Conservation (phyloP, 2,797 vertebrate genomes). For the Stomatorhinus walkeri region DNA sequence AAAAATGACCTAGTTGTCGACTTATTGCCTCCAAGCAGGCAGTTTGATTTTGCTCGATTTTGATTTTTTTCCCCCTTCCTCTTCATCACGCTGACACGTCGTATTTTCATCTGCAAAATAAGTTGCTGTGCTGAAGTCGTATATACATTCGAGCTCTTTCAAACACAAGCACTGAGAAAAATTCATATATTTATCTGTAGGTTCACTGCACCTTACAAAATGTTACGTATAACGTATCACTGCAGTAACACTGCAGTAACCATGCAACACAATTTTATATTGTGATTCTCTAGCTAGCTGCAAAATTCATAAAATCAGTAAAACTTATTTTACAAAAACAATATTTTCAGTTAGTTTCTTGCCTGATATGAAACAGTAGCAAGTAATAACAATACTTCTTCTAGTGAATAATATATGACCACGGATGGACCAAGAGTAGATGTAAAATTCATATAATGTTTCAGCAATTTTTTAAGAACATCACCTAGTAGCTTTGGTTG, state of each 20-base stretch:
- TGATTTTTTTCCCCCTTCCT: background rate
- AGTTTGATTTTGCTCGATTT: constrained; percentile 5
- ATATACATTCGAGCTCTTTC: background rate
- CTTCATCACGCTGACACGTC: background rate
- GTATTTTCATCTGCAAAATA: background rate
- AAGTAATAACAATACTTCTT: background rate
- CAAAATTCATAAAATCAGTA: background rate
- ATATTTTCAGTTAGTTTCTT: background rate
- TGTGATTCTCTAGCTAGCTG: background rate
- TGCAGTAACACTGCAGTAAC: background rate
- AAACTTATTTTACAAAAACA: background rate
- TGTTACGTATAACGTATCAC: background rate
- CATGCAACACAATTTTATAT: background rate
- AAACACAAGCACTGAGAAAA: background rate
- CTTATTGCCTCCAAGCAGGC: background rate
- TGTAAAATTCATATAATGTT: background rate
- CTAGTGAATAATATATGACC: background rate
- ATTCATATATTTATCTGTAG: background rate
- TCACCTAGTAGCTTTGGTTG: background rate
- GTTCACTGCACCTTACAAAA: background rate
- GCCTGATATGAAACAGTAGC: background rate
- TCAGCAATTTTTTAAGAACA: background rate
- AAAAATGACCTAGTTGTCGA: background rate
- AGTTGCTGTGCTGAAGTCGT: background rate
- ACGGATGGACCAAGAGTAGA: background rate